These are phyloP conservation scores for Syrista parreyssii DNA, from an alignment of 2,888 invertebrate species.

Conservation along the genomic window DNA sequence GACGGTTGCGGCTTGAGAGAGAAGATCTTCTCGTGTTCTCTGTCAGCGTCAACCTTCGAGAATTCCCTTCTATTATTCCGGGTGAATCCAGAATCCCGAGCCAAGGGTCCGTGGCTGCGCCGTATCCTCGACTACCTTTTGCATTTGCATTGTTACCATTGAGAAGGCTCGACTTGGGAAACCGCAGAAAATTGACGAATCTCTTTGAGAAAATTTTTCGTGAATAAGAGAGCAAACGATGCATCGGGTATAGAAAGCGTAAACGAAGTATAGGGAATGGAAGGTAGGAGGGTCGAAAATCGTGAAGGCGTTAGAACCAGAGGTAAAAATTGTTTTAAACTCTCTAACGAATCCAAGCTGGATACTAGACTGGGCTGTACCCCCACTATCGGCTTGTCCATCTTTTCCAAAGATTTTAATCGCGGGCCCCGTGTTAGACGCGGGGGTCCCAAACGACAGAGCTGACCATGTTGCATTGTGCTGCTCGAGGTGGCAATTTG, in stretches of 20 bases:
- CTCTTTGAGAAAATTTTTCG: not conserved
- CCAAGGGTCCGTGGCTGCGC: not conserved
- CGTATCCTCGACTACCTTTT: not conserved
- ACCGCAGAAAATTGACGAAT: not conserved
- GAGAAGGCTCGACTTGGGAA: not conserved
- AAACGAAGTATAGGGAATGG: not conserved
- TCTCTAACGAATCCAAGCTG: not conserved
- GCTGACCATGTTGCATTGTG: slow-evolving; percentile 42
- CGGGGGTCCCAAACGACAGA: slow-evolving; percentile 29
- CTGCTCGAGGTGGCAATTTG: slow-evolving; percentile 48
- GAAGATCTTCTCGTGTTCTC: not conserved
- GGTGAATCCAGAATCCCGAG: not conserved
- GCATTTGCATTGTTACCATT: not conserved
- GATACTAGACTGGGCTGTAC: not conserved
- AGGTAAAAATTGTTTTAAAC: not conserved
- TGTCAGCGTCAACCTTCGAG: not conserved
- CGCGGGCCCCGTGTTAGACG: slow-evolving; percentile 20
- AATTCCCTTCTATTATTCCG: not conserved
- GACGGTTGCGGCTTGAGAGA: not conserved
- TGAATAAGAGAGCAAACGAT: not conserved
- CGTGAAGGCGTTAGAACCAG: not conserved
- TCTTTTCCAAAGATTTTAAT: slow-evolving; percentile 19
- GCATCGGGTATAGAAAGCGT: not conserved
- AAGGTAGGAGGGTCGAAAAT: not conserved
- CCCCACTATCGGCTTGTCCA: slow-evolving; percentile 1